Conservation (phyloP, 2,113 vertebrate genomes). For the Dipodomys ordii region DNA sequence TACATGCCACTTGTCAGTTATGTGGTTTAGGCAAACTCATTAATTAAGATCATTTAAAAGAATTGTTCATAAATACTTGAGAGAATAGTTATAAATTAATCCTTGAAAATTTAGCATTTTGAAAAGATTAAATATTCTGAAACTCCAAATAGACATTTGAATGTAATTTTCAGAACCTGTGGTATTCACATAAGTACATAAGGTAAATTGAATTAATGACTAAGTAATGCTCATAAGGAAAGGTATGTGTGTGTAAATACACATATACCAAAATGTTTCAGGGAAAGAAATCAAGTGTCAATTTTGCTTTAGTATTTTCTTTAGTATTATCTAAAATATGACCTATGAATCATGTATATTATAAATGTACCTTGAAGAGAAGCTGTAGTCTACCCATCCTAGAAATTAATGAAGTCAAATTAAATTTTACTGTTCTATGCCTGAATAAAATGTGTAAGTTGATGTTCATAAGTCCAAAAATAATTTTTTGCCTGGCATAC, state of each 20-base stretch:
- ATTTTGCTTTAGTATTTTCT: conserved; percentile 28
- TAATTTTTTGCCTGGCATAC: not conserved
- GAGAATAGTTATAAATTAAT: conserved; percentile 4
- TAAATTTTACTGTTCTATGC: conserved; percentile 56
- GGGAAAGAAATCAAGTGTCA: conserved; percentile 58
- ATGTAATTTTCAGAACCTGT: conserved; percentile 35
- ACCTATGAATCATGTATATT: conserved; percentile 58
- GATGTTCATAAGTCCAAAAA: conserved; percentile 36
- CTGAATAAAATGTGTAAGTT: conserved; percentile 49
- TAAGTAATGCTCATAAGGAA: conserved; percentile 28
- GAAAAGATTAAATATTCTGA: conserved; percentile 30
- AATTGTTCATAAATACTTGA: conserved; percentile 34
- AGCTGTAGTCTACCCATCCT: not conserved
- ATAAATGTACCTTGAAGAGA: conserved; percentile 58
- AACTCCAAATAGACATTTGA: not conserved
- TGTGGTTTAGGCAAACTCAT: not conserved
- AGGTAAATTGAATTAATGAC: conserved; percentile 51
- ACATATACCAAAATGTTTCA: conserved; percentile 28
- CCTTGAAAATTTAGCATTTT: conserved; percentile 5
- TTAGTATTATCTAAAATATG: conserved; percentile 50
- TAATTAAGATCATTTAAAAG: not conserved
- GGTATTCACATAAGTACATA: not conserved
- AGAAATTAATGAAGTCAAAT: conserved; percentile 34
- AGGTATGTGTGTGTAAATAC: not conserved
- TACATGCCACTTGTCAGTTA: not conserved